Percentiles rank a stretch among this genome's conserved stretches.
Evolutionary conservation across 2,113 vertebrate species (phyloP).

Genomic region (Sphyrna mokarran): DNA sequence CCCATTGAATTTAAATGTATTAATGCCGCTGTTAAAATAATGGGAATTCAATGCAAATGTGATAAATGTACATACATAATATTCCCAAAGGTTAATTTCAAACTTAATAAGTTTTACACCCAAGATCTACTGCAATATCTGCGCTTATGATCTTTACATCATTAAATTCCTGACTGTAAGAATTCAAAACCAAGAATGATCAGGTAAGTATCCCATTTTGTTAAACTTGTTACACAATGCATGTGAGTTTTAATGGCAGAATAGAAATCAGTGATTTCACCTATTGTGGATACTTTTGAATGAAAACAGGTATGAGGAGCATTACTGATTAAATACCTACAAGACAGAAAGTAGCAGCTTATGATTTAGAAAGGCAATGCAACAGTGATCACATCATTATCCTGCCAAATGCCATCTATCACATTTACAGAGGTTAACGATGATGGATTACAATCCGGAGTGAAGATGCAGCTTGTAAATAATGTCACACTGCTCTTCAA

Average conservation of each 20-base stretch:
- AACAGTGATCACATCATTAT: conserved; percentile 68
- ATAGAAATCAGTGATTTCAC: conserved; percentile 46
- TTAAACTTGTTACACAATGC: background rate
- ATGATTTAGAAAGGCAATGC: conserved; percentile 66
- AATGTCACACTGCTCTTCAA: conserved; percentile 66
- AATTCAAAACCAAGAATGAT: conserved; percentile 13
- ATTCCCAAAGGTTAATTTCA: background rate
- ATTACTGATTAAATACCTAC: conserved; percentile 73
- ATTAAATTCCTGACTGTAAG: background rate
- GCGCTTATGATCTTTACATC: background rate
- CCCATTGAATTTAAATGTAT: background rate
- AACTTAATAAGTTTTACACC: background rate
- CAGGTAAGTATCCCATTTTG: background rate
- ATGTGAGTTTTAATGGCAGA: background rate
- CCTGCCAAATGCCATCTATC: conserved; percentile 70
- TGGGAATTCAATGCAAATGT: background rate
- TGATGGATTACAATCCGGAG: conserved; percentile 64
- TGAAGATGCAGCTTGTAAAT: conserved; percentile 65
- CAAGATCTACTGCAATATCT: background rate
- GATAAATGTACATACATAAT: background rate
- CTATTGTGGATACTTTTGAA: conserved; percentile 60
- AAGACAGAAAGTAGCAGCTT: conserved; percentile 66
- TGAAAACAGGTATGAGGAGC: conserved; percentile 68
- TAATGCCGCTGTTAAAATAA: background rate
- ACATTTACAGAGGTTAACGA: conserved; percentile 71